These are phyloP conservation scores for Philopedon plagiatum DNA, from an alignment of 2,888 invertebrate species.

Conservation along the genomic window DNA sequence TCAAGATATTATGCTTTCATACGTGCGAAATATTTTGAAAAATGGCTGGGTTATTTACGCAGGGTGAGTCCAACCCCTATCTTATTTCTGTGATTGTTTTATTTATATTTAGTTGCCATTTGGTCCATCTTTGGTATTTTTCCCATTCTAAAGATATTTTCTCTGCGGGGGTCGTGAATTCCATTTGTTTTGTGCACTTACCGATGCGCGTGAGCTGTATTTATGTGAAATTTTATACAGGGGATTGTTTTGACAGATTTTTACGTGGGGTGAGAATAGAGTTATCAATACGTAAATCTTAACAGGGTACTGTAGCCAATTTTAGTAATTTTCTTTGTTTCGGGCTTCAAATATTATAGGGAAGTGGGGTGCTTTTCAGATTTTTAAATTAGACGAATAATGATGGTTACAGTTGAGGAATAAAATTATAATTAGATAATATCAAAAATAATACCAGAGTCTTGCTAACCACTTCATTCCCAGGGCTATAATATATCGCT, in stretches of 20 bases:
- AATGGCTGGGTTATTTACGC: conserved; percentile 10
- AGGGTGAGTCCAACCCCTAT: conserved; percentile 39
- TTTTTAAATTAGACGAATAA: too few species aligned
- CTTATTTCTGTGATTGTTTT: conserved; percentile 38
- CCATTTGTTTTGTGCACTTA: conserved; percentile 55
- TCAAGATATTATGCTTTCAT: conserved; percentile 30
- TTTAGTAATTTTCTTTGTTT: neutral
- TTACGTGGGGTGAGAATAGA: conserved; percentile 17
- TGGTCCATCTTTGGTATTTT: conserved; percentile 54
- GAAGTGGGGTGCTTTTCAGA: too few species aligned
- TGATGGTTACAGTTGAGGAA: too few species aligned
- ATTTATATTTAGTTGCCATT: conserved; percentile 57
- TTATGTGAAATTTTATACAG: conserved; percentile 19
- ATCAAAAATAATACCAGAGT: too few species aligned
- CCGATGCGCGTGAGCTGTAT: conserved; percentile 32
- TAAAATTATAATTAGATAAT: too few species aligned
- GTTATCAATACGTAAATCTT: conserved; percentile 27
- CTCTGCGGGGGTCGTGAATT: conserved; percentile 52
- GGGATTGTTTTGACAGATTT: conserved; percentile 38
- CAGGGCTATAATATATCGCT: too few species aligned
- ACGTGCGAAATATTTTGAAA: conserved; percentile 11
- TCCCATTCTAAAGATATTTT: conserved; percentile 61
- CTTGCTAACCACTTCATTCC: too few species aligned
- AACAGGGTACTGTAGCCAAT: neutral
- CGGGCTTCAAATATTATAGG: too few species aligned